Evolutionary conservation across 2,888 invertebrate genomes (phyloP).

Genomic region (Drosophila gaucha): DNA sequence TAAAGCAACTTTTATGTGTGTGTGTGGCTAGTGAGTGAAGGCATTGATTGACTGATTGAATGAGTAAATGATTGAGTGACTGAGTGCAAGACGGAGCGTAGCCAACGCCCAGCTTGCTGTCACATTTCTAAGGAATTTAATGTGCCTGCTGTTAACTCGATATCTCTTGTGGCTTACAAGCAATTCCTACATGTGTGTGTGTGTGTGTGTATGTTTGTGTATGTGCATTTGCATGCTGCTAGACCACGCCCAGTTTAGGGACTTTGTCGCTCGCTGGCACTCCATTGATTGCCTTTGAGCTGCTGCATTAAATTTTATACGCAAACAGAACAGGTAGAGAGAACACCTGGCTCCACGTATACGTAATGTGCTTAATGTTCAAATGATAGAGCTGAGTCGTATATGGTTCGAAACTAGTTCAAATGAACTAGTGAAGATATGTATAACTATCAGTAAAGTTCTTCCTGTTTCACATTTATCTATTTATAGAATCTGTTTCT

Average conservation of each 20-base stretch:
- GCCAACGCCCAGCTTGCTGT: slow-evolving; percentile 53
- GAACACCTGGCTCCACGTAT: slow-evolving; percentile 58
- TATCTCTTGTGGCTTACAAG: slow-evolving; percentile 48
- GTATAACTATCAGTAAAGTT: neutral
- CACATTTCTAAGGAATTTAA: slow-evolving; percentile 57
- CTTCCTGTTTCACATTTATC: accelerated
- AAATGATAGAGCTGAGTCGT: neutral
- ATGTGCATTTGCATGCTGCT: slow-evolving; percentile 33
- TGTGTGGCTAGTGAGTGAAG: too few species aligned
- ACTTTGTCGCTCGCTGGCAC: slow-evolving; percentile 28
- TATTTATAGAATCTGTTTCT: too few species aligned
- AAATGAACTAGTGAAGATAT: neutral
- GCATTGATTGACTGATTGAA: slow-evolving; percentile 2
- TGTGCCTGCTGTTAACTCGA: slow-evolving; percentile 44
- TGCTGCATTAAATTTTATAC: slow-evolving; percentile 51
- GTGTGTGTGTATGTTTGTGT: slow-evolving; percentile 6
- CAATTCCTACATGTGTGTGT: neutral
- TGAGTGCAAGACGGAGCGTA: slow-evolving; percentile 1
- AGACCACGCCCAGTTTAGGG: slow-evolving; percentile 45
- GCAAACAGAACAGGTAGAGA: neutral
- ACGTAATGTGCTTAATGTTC: slow-evolving; percentile 56
- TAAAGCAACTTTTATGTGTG: slow-evolving; percentile 14
- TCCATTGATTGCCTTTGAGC: slow-evolving; percentile 74
- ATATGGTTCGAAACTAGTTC: too few species aligned
- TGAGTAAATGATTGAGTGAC: slow-evolving; percentile 15